Evolutionary conservation across 2,113 vertebrate genomes (phyloP).

Genomic region (Eurypyga helias): DNA sequence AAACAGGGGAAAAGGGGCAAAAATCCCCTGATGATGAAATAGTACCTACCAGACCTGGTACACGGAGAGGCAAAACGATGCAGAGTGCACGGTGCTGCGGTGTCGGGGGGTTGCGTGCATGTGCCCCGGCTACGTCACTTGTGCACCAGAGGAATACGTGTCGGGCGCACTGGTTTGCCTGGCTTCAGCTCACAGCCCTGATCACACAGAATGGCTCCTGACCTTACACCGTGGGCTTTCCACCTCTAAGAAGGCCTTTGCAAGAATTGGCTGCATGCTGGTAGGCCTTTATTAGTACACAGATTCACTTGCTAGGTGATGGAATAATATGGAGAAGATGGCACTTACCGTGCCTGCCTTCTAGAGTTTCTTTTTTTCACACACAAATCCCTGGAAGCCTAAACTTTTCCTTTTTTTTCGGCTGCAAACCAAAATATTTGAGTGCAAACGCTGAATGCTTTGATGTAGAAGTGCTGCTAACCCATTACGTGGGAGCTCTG

Average conservation of each 20-base stretch:
- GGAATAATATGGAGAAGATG: neutral
- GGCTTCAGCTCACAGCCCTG: neutral
- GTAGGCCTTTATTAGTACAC: neutral
- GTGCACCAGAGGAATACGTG: fast-evolving
- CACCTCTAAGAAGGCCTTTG: neutral
- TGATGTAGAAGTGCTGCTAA: neutral
- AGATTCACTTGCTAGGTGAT: neutral
- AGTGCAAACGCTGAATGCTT: neutral
- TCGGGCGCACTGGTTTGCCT: neutral
- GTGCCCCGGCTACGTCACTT: fast-evolving
- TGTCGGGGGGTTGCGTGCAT: fast-evolving
- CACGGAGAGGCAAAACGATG: fast-evolving
- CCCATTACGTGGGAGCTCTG: fast-evolving
- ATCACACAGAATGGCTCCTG: neutral
- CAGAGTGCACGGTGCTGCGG: neutral
- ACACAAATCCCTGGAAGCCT: neutral
- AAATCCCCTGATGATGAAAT: neutral
- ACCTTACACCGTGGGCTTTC: neutral
- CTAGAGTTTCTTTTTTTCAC: neutral
- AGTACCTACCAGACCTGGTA: neutral
- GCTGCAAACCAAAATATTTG: neutral
- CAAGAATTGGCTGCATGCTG: neutral
- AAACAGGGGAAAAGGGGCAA: neutral
- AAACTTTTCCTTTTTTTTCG: neutral
- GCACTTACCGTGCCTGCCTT: neutral